Evolutionary conservation across 1,140 invertebrate genomes (phyloP).

Genomic region (Schlechtendalia chinensis): DNA sequence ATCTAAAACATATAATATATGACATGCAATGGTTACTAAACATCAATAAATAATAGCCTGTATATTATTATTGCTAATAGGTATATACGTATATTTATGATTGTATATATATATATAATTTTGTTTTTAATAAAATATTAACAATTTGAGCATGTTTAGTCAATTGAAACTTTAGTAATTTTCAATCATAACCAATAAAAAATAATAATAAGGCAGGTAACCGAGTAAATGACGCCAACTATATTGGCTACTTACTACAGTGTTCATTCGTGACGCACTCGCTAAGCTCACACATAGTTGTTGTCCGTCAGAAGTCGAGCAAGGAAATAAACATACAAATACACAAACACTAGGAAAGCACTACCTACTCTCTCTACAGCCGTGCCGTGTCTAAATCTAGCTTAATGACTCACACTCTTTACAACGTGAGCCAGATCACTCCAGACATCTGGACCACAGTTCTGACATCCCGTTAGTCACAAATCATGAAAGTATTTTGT

Average conservation of each 20-base stretch:
- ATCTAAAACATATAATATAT: not conserved
- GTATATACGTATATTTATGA: not conserved
- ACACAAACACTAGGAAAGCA: conserved; percentile 41
- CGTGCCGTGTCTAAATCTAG: conserved; percentile 47
- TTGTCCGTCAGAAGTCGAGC: conserved; percentile 39
- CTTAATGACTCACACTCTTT: conserved; percentile 46
- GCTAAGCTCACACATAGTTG: conserved; percentile 46
- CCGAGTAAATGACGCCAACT: conserved; percentile 2
- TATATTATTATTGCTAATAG: not conserved
- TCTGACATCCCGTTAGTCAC: conserved; percentile 39
- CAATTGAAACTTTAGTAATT: not conserved
- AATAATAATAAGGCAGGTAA: not conserved
- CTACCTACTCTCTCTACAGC: conserved; percentile 36
- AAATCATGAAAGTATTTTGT: conserved; percentile 36
- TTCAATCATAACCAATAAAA: not conserved
- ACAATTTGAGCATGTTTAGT: not conserved
- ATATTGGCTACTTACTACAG: conserved; percentile 35
- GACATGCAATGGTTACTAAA: not conserved
- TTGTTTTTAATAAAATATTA: not conserved
- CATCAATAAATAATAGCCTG: not conserved
- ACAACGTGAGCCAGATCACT: conserved; percentile 49
- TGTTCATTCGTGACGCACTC: conserved; percentile 41
- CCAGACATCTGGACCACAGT: conserved; percentile 48
- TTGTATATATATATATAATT: too few relatives aligned
- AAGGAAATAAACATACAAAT: conserved; percentile 48